Evolutionary conservation across 1,140 invertebrate species (phyloP).

Genomic region (Bradysia coprophila): DNA sequence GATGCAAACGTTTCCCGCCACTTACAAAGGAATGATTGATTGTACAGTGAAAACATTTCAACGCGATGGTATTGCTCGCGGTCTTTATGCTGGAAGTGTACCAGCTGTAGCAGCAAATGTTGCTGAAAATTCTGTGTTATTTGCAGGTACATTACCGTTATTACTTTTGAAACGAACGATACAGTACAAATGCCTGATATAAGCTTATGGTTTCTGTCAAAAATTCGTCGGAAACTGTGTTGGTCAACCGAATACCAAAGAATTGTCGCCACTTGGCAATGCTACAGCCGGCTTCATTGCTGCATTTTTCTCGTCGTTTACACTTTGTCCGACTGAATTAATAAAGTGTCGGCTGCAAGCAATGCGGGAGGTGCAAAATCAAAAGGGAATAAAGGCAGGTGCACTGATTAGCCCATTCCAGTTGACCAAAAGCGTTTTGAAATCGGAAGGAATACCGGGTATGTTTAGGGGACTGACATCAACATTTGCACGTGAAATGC

Average conservation of each 20-base stretch:
- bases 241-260: not conserved
- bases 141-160: constrained; percentile 33
- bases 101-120: constrained; percentile 90
- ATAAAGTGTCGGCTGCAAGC: constrained; percentile 97
- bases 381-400: too few species aligned
- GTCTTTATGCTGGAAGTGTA: constrained; percentile 89
- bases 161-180: too few species aligned
- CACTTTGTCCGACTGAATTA: constrained; percentile 92
- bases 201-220: constrained; percentile 89
- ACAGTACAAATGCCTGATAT: too few species aligned
- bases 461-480: constrained; percentile 79
- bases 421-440: too few species aligned
- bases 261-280: not conserved
- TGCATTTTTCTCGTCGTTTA: constrained; percentile 92
- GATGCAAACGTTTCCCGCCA: constrained; percentile 89
- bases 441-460: constrained; percentile 66
- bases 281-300: constrained; percentile 88
- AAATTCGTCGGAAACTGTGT: constrained; percentile 34
- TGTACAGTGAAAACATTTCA: constrained; percentile 66
- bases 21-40: constrained; percentile 69
- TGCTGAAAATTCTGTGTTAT: constrained; percentile 94
- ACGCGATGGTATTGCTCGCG: constrained; percentile 55
- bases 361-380: constrained; percentile 67
- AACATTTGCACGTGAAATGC: constrained; percentile 93
- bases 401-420: too few species aligned